Evolutionary conservation across 2,888 invertebrate species (phyloP).

Genomic region (Odontocerum albicorne): DNA sequence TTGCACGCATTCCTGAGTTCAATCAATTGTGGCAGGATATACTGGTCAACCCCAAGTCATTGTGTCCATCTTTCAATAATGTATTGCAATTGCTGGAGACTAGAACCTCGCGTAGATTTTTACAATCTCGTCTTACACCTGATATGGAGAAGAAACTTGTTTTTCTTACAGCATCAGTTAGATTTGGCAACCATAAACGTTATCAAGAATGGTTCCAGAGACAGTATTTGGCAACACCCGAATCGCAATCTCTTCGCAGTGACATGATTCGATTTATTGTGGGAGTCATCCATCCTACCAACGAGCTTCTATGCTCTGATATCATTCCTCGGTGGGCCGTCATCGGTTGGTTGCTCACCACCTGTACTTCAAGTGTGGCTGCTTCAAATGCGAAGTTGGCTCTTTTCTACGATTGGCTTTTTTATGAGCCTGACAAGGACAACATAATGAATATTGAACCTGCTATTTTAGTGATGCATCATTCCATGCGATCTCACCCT

Average conservation of each 20-base stretch:
- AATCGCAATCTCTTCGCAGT: conserved; percentile 87
- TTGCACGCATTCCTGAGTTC: conserved; percentile 86
- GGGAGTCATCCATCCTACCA: conserved; percentile 91
- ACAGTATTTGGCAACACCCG: conserved; percentile 87
- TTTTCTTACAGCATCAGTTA: conserved; percentile 81
- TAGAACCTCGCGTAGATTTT: conserved; percentile 82
- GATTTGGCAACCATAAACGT: conserved; percentile 88
- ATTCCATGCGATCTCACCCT: conserved; percentile 90
- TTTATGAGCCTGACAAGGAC: conserved; percentile 87
- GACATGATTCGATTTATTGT: conserved; percentile 94
- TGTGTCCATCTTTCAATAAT: conserved; percentile 79
- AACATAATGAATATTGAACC: conserved; percentile 97
- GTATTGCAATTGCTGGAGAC: conserved; percentile 78
- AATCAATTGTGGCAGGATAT: conserved; percentile 88
- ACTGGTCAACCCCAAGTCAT: conserved; percentile 71
- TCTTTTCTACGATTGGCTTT: conserved; percentile 91
- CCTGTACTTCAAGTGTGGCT: conserved; percentile 86
- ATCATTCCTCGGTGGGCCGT: conserved; percentile 95
- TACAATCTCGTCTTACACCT: conserved; percentile 83
- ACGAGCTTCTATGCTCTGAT: conserved; percentile 90
- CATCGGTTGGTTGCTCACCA: conserved; percentile 90
- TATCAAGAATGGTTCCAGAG: conserved; percentile 95
- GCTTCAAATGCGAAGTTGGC: conserved; percentile 90
- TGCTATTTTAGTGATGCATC: conserved; percentile 90
- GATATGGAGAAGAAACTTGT: conserved; percentile 92